Evolutionary conservation across 2,888 invertebrate species (phyloP), one percentile per base, ranked within the genome.

Genomic region (Chrysotoxum bicinctum): DNA sequence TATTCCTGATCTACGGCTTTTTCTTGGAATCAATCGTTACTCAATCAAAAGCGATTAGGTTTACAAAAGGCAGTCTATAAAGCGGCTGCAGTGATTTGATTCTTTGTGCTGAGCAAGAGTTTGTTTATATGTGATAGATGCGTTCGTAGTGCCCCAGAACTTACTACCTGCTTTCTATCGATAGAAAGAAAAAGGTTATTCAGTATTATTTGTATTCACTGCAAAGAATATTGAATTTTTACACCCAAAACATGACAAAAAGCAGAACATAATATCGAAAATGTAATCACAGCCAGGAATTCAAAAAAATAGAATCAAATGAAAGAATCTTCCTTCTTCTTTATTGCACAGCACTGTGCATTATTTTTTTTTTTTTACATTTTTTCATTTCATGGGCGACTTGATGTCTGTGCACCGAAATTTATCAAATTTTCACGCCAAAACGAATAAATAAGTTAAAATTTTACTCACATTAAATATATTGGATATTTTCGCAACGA

Each of bases 401-500:
- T 76, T 56, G 54, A 77, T 85, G 85, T 85, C 85, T 85, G 79
- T 68, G 60, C 54, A 72, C 43, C 45, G 69, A 85, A 73, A 62
- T 76, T n/a, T 19, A 23, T 62, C 23, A 45, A 60, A 72, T 72
- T 85, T 80, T 60, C 60, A 35, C 68, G 62, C 64, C n/a, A 50
- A 45, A 85, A 77, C 56, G 56, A 8, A 32, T n/a, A 56, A 23
- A 35, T 19, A 56, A 50, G 5, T 26, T 37, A 19, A 64, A 69
- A 81, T 64, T 48, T 56, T 85, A 85, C 85, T 85, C 81, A 85
- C 85, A 69, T 77, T 81, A 72, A 64, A 48, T 74, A 12, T 26
- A 72, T 23, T 68, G 48, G 37, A 30, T 52, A 50, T 66, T 74
- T 74, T 35, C 21, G 56, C 58, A 80, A 48, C 75, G 70, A 75